These are phyloP conservation scores for Aphelinus certus DNA, from an alignment of 1,140 invertebrate species.

Conservation along the genomic window DNA sequence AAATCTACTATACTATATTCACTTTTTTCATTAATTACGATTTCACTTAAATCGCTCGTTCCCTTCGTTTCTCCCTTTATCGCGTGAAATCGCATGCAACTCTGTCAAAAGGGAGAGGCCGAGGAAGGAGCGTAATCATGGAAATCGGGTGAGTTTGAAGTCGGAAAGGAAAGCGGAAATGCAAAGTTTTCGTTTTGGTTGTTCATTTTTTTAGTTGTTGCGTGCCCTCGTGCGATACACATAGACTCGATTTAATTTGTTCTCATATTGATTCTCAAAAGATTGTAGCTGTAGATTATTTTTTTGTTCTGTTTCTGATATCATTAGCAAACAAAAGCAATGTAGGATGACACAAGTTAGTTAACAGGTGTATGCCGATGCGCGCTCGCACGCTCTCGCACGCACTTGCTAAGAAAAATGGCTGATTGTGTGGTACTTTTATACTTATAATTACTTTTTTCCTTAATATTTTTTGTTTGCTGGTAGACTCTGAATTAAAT, in stretches of 20 bases:
- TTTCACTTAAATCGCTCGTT: slow-evolving; percentile 45
- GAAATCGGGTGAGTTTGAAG: slow-evolving; percentile 42
- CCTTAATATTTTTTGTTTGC: slow-evolving; percentile 40
- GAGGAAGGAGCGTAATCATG: slow-evolving; percentile 34
- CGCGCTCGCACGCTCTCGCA: slow-evolving; percentile 31
- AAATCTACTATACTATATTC: slow-evolving; percentile 55
- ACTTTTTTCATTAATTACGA: slow-evolving; percentile 44
- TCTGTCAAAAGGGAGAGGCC: slow-evolving; percentile 28
- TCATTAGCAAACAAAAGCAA: slow-evolving; percentile 35
- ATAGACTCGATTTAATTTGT: slow-evolving; percentile 39
- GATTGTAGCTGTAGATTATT: not conserved
- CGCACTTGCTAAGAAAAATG: slow-evolving; percentile 44
- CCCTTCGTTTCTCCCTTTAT: slow-evolving; percentile 28
- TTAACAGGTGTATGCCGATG: slow-evolving; percentile 28
- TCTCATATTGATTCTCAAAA: slow-evolving; percentile 18
- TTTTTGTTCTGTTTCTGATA: slow-evolving; percentile 34
- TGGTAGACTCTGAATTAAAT: slow-evolving; percentile 58
- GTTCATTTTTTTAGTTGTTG: slow-evolving; percentile 40
- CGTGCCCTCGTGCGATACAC: slow-evolving; percentile 41
- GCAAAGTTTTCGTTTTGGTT: slow-evolving; percentile 39
- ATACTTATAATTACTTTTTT: slow-evolving; percentile 25
- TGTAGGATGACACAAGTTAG: slow-evolving; percentile 29
- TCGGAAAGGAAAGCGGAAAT: slow-evolving; percentile 50
- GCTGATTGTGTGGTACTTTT: slow-evolving; percentile 32
- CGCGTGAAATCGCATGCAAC: slow-evolving; percentile 27